Conservation (phyloP, 92 coral and sea anemone species). For the Porites lobata region DNA sequence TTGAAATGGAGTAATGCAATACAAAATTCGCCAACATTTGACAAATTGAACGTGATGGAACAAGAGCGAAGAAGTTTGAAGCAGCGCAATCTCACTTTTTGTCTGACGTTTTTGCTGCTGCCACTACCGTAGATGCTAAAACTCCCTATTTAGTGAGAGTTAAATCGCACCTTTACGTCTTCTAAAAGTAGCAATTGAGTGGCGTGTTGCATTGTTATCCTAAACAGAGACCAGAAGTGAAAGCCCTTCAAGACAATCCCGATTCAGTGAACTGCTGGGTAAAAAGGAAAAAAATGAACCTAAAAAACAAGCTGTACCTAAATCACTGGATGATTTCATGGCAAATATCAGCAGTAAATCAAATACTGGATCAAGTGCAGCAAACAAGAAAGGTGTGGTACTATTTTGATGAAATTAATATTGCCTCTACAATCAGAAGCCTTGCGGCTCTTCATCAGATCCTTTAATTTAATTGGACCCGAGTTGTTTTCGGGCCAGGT, state of each 20-base stretch:
- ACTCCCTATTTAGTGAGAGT: too few species aligned
- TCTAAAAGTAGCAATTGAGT: too few species aligned
- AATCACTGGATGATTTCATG: slow-evolving; percentile 96
- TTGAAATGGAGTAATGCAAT: neutral
- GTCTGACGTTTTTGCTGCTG: too few species aligned
- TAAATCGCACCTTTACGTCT: too few species aligned
- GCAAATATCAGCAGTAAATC: slow-evolving; percentile 85
- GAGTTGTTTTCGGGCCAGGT: fast-evolving
- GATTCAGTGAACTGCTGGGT: slow-evolving; percentile 88
- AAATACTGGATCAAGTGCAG: slow-evolving; percentile 42
- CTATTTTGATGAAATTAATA: neutral
- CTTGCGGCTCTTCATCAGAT: too few species aligned
- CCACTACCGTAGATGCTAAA: too few species aligned
- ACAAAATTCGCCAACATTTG: too few species aligned
- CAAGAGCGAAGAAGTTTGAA: too few species aligned
- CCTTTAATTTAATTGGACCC: too few species aligned
- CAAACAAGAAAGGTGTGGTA: slow-evolving; percentile 67
- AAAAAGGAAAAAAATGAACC: slow-evolving; percentile 78
- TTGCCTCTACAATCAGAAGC: neutral
- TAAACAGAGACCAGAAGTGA: slow-evolving; percentile 51
- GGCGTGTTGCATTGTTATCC: neutral
- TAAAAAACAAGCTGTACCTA: slow-evolving; percentile 76
- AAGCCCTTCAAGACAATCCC: slow-evolving; percentile 51
- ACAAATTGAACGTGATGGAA: too few species aligned
- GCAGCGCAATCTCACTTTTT: too few species aligned